Percentiles rank a stretch among this genome's conserved stretches.
Conservation (phyloP, 1,140 invertebrate species). For the Cephus cinctus region DNA sequence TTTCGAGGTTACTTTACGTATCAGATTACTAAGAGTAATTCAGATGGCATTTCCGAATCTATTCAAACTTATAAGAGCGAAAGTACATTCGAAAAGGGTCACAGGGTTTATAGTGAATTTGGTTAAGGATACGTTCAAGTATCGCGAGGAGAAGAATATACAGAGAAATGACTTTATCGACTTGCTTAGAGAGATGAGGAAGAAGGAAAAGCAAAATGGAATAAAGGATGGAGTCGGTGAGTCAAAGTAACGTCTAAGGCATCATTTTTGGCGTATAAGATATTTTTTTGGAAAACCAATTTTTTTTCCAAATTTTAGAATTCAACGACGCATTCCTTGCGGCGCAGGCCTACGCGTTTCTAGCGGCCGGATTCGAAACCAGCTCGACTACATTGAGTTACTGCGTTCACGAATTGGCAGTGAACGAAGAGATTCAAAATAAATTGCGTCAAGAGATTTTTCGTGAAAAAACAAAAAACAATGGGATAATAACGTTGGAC, state of each 20-base stretch:
- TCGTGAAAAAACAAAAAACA: slow-evolving; percentile 14
- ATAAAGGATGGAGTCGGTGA: background rate
- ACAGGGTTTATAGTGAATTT: slow-evolving; percentile 18
- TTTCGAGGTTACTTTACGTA: slow-evolving; percentile 8
- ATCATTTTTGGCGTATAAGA: no score
- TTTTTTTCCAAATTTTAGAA: background rate
- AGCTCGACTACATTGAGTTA: slow-evolving; percentile 58
- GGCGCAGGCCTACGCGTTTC: slow-evolving; percentile 58
- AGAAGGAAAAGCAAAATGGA: no score
- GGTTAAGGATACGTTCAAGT: slow-evolving; percentile 32
- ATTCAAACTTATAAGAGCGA: background rate
- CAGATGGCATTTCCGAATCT: background rate
- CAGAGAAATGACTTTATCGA: slow-evolving; percentile 38
- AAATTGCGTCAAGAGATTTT: slow-evolving; percentile 57
- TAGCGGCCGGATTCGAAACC: slow-evolving; percentile 63
- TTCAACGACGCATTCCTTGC: slow-evolving; percentile 41
- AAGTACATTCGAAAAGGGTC: background rate
- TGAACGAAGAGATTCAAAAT: slow-evolving; percentile 58
- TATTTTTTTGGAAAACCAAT: background rate
- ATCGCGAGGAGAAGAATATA: slow-evolving; percentile 40
- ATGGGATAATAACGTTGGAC: slow-evolving; percentile 42
- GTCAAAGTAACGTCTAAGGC: background rate
- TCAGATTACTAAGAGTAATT: background rate
- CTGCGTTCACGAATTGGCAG: slow-evolving; percentile 57
- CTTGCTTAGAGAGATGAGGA: slow-evolving; percentile 16